Conservation (phyloP, 2,888 invertebrate species). For the Reticulitermes lucifugus region DNA sequence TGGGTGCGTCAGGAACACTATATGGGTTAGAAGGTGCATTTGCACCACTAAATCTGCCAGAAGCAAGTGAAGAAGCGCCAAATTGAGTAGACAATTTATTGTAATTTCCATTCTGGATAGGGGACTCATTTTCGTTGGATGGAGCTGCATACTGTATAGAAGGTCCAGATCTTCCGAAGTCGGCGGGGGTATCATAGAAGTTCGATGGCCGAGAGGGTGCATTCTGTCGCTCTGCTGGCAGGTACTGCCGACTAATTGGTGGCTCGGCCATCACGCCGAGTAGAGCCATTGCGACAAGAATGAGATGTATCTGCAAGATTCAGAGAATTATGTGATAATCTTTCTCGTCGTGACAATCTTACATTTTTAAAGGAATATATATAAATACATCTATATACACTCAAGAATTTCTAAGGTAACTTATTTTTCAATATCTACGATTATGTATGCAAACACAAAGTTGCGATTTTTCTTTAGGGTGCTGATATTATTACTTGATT, state of each 20-base stretch:
- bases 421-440: no score
- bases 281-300: conserved; percentile 31
- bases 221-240: conserved; percentile 23
- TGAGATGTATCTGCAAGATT: conserved; percentile 32
- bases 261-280: conserved; percentile 43
- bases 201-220: conserved; percentile 53
- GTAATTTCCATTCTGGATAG: conserved; percentile 54
- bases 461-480: no score
- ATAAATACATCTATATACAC: no score
- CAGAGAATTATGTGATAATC: no score
- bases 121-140: conserved; percentile 54
- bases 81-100: conserved; percentile 52
- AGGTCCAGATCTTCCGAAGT: conserved; percentile 17
- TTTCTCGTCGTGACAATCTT: no score
- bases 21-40: conserved; percentile 62
- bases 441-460: no score
- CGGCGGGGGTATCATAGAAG: conserved; percentile 58
- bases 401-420: no score
- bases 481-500: no score
- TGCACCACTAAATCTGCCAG: background rate
- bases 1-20: background rate
- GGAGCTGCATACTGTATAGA: background rate
- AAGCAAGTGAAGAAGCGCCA: conserved; percentile 26
- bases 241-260: conserved; percentile 35
- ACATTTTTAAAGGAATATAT: no score